phyloP scores from a whole-genome alignment of 2,113 vertebrate species.

The Lophotis ruficrista region DNA sequence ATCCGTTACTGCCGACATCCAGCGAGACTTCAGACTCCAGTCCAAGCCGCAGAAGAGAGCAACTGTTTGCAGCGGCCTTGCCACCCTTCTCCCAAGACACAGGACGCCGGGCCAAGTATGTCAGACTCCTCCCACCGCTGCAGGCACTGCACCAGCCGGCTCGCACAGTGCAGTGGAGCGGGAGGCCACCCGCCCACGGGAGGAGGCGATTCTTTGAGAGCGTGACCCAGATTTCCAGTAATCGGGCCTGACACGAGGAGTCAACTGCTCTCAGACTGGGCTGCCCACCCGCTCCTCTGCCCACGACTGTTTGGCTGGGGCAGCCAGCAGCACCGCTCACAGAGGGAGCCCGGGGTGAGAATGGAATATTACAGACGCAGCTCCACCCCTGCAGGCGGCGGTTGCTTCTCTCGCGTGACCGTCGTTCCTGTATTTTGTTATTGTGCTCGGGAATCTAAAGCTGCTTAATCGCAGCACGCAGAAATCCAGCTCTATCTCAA shows the following conservation, averaged over 20 bases:
- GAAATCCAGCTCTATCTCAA: not conserved
- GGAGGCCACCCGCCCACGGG: not conserved
- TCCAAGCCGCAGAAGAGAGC: not conserved
- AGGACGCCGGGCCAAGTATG: not conserved
- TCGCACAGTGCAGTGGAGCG: not conserved
- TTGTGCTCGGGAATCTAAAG: not conserved
- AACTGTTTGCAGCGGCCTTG: not conserved
- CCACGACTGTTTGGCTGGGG: accelerated
- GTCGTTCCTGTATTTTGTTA: not conserved
- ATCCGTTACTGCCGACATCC: not conserved
- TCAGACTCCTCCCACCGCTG: not conserved
- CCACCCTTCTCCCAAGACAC: not conserved
- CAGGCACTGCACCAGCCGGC: not conserved
- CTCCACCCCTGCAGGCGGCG: not conserved
- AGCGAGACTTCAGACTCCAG: not conserved
- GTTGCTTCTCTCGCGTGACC: not conserved
- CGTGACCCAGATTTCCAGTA: slow-evolving; percentile 66
- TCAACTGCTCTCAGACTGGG: not conserved
- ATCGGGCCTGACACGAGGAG: slow-evolving; percentile 29
- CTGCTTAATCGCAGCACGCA: not conserved
- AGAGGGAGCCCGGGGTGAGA: not conserved
- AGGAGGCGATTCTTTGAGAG: slow-evolving; percentile 57
- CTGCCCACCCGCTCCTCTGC: not conserved
- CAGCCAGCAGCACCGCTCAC: not conserved
- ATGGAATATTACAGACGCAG: not conserved